phyloP scores from a whole-genome alignment of 1,140 invertebrate genomes.

The Oreohelix idahoensis region DNA sequence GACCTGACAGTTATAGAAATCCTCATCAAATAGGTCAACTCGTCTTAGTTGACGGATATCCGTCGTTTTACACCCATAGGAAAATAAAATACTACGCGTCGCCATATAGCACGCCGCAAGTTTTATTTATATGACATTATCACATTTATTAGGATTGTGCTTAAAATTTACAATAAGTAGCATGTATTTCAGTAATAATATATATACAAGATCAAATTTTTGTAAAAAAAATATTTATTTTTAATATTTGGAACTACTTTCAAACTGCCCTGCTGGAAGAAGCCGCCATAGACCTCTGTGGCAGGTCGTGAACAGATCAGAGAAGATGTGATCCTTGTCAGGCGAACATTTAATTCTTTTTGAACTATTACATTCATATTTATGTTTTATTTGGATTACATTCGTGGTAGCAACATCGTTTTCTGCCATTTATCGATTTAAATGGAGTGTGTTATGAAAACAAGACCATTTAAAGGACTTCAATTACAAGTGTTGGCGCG shows the following conservation, averaged over 20 bases:
- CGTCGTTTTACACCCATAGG: slow-evolving; percentile 31
- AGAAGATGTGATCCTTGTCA: slow-evolving; percentile 16
- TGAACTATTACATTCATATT: not conserved
- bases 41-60: slow-evolving; percentile 41
- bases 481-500: not conserved
- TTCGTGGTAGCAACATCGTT: slow-evolving; percentile 1
- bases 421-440: not conserved
- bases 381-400: slow-evolving; percentile 4
- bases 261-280: slow-evolving; percentile 47
- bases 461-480: not conserved
- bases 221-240: not conserved
- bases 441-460: not conserved
- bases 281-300: slow-evolving; percentile 43
- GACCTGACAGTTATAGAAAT: not conserved
- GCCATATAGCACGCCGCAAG: not conserved
- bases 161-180: not conserved
- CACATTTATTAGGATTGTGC: not conserved
- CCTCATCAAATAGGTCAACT: not conserved
- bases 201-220: slow-evolving; percentile 9
- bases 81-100: slow-evolving; percentile 28
- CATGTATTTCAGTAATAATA: not conserved
- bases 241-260: slow-evolving; percentile 43
- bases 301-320: slow-evolving; percentile 2
- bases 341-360: not conserved
- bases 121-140: not conserved